Evolutionary conservation across 2,888 invertebrate genomes (phyloP).

Genomic region (Hymenopus coronatus): DNA sequence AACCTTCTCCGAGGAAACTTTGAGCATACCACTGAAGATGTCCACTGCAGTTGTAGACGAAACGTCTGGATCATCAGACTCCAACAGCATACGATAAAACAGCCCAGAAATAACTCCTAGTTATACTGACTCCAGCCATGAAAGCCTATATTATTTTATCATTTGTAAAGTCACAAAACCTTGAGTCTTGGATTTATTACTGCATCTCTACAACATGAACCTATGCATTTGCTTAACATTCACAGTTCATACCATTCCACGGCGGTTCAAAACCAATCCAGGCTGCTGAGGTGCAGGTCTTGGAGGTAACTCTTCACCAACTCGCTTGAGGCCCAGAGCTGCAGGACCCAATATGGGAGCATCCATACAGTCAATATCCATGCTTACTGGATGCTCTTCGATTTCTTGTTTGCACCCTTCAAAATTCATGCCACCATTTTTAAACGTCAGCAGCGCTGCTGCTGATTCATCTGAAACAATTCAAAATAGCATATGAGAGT

Average conservation of each 20-base stretch:
- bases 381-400: slow-evolving; percentile 61
- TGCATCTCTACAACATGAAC: too few species aligned
- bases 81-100: too few species aligned
- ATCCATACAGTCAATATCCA: slow-evolving; percentile 64
- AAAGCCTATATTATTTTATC: too few species aligned
- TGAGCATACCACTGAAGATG: too few species aligned
- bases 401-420: slow-evolving; percentile 41
- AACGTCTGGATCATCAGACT: too few species aligned
- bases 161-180: too few species aligned
- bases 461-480: slow-evolving; percentile 52
- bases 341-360: slow-evolving; percentile 74
- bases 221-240: background rate
- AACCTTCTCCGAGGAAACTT: too few species aligned
- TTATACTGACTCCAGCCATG: too few species aligned
- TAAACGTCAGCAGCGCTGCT: slow-evolving; percentile 54
- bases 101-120: too few species aligned
- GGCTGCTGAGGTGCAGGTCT: slow-evolving; percentile 66
- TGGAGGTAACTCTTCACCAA: slow-evolving; percentile 72
- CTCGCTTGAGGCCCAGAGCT: slow-evolving; percentile 75
- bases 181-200: too few species aligned
- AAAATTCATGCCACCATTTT: slow-evolving; percentile 50
- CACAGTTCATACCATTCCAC: slow-evolving; percentile 63
- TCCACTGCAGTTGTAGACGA: too few species aligned
- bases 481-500: background rate
- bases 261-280: slow-evolving; percentile 76